phyloP scores from a whole-genome alignment of 1,140 invertebrate genomes.

The Plectrocnemia conspersa region DNA sequence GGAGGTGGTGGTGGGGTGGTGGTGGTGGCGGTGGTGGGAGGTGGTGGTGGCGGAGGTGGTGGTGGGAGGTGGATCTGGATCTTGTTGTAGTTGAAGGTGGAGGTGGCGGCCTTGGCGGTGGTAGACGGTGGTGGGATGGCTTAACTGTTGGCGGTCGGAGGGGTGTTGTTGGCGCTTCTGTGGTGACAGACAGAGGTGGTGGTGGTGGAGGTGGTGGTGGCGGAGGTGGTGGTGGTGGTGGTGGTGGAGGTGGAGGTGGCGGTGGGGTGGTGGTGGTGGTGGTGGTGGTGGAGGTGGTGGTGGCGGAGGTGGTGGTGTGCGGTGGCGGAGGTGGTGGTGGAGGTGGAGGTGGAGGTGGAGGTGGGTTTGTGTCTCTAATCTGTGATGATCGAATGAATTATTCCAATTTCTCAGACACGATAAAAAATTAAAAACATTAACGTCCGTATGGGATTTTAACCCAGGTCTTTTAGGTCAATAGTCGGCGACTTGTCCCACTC shows the following conservation, averaged over 20 bases:
- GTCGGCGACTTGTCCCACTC: no score
- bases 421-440: no score
- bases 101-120: not conserved
- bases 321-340: not conserved
- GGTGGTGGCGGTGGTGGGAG: not conserved
- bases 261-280: not conserved
- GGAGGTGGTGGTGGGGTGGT: not conserved
- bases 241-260: not conserved
- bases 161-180: not conserved
- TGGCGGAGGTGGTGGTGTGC: not conserved
- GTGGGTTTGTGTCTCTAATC: not conserved
- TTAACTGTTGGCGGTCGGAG: not conserved
- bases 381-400: no score
- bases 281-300: not conserved
- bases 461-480: no score
- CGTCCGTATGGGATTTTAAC: no score
- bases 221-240: not conserved
- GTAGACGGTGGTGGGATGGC: not conserved
- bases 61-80: not conserved
- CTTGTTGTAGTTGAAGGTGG: no score
- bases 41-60: not conserved
- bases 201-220: not conserved
- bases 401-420: no score
- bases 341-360: not conserved
- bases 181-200: not conserved